Percentiles rank a stretch among this genome's conserved stretches.
phyloP scores from a whole-genome alignment of 2,113 vertebrate species.

The Nettapus auritus region DNA sequence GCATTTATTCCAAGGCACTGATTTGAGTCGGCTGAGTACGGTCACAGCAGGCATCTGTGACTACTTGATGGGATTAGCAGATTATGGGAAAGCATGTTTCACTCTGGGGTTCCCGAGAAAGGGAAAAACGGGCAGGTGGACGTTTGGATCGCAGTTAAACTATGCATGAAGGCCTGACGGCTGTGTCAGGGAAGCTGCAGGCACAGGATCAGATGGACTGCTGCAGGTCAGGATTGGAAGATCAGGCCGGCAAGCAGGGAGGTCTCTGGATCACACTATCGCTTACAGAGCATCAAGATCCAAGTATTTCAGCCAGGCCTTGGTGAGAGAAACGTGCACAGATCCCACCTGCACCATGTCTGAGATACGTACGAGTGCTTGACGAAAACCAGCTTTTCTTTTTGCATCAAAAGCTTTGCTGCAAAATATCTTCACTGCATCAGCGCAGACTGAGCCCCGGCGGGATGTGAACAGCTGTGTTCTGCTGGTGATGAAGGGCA shows the following conservation, averaged over 20 bases:
- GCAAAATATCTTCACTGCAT: conserved; percentile 30
- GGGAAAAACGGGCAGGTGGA: not conserved
- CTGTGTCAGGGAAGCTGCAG: not conserved
- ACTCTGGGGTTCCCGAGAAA: conserved; percentile 7
- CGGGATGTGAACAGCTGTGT: not conserved
- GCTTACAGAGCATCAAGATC: not conserved
- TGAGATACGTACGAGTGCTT: not conserved
- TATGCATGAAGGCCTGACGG: not conserved
- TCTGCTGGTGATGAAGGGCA: conserved; percentile 55
- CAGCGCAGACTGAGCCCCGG: not conserved
- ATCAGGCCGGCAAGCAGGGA: not conserved
- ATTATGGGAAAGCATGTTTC: conserved; percentile 42
- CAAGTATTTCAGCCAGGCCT: not conserved
- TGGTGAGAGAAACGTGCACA: conserved; percentile 7
- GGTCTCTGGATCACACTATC: not conserved
- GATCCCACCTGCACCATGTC: not conserved
- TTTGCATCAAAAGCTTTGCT: conserved; percentile 8
- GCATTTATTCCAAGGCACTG: not conserved
- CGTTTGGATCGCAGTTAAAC: conserved; percentile 12
- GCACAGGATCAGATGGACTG: not conserved
- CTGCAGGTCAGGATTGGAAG: not conserved
- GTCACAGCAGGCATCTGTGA: conserved; percentile 50
- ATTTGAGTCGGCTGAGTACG: not conserved
- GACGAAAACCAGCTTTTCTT: conserved; percentile 48
- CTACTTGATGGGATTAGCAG: conserved; percentile 59